These are phyloP conservation scores for Sarotherodon lohbergeri DNA, from an alignment of 2,113 vertebrate species.

Conservation along the genomic window DNA sequence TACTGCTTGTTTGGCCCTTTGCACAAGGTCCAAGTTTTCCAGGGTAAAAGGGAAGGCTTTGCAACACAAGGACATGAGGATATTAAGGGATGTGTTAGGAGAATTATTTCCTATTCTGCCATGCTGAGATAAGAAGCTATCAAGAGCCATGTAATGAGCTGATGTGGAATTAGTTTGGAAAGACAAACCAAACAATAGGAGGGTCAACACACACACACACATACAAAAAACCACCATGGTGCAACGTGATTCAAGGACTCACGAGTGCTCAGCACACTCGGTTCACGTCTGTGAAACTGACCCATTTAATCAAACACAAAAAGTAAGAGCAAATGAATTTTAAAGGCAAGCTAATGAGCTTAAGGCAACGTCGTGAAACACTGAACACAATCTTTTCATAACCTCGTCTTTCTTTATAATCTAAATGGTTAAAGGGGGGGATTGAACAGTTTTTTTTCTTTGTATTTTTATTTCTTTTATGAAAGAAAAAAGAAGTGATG, in stretches of 20 bases:
- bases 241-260: not conserved
- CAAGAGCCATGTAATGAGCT: slow-evolving; percentile 31
- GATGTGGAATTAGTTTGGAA: slow-evolving; percentile 30
- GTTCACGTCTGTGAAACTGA: not conserved
- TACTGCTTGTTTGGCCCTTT: not conserved
- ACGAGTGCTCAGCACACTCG: not conserved
- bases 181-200: not conserved
- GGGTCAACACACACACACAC: not conserved
- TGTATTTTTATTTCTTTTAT: not conserved
- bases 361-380: not conserved
- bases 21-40: not conserved
- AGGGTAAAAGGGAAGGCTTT: not conserved
- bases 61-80: not conserved
- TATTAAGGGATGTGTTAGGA: not conserved
- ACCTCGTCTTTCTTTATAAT: not conserved
- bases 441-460: not conserved
- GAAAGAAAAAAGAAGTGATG: not conserved
- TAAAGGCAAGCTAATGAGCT: not conserved
- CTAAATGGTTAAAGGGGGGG: not conserved
- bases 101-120: slow-evolving; percentile 9
- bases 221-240: accelerated
- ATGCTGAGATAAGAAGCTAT: slow-evolving; percentile 23
- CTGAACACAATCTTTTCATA: not conserved
- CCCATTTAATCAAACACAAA: not conserved
- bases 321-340: not conserved